phyloP scores from a whole-genome alignment of 2,113 vertebrate genomes.

The Cyanoramphus novaezelandiae region DNA sequence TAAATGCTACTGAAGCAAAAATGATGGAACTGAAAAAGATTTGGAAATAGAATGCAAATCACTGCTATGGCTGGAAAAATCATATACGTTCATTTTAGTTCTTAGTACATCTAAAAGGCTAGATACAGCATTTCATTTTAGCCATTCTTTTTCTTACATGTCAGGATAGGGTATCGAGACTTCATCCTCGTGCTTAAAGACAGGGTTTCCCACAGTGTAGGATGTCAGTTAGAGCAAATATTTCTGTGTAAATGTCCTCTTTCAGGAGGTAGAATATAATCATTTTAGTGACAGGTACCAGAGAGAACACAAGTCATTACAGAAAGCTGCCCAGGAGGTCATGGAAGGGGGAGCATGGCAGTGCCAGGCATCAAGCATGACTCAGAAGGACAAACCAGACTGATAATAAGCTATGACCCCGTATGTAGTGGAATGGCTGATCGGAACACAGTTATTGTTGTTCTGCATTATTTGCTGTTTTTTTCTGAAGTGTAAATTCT shows the following conservation, averaged over 20 bases:
- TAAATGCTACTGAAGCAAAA: conserved; percentile 26
- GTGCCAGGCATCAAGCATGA: neutral
- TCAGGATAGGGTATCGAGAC: neutral
- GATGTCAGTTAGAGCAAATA: neutral
- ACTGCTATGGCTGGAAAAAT: neutral
- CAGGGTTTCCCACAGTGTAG: neutral
- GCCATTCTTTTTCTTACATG: neutral
- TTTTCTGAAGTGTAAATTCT: conserved; percentile 25
- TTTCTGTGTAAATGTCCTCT: neutral
- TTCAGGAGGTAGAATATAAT: neutral
- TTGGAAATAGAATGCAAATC: conserved; percentile 42
- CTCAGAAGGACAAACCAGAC: neutral
- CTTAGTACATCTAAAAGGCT: neutral
- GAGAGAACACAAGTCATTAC: neutral
- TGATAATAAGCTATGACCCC: neutral
- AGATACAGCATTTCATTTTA: neutral
- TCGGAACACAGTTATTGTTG: neutral
- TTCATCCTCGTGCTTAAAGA: neutral
- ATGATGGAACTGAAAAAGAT: conserved; percentile 1
- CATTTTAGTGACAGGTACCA: neutral
- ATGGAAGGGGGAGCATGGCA: neutral
- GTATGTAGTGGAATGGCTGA: neutral
- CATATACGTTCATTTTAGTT: neutral
- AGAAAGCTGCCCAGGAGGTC: neutral
- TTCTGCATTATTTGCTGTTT: conserved; percentile 27